Conservation (phyloP, 2,113 vertebrate species). For the Murina feae region DNA sequence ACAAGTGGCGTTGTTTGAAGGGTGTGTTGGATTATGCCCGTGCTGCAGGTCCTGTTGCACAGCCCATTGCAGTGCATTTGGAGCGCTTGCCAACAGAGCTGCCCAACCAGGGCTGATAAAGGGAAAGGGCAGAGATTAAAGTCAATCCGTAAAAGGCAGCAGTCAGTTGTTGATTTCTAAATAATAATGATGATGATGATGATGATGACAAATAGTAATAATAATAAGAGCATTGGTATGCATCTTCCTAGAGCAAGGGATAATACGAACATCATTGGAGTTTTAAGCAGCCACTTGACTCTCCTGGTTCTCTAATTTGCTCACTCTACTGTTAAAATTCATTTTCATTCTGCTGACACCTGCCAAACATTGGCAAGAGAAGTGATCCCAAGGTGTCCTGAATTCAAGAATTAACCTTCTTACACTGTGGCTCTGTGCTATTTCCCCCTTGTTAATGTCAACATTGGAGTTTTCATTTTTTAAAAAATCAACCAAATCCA, state of each 20-base stretch:
- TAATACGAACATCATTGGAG: neutral
- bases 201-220: neutral
- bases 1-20: constrained; percentile 5
- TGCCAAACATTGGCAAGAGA: constrained; percentile 50
- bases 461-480: constrained; percentile 10
- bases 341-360: constrained; percentile 51
- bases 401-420: constrained; percentile 21
- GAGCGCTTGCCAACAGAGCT: neutral
- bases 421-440: constrained; percentile 16
- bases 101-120: neutral
- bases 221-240: neutral
- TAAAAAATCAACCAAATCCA: constrained; percentile 6
- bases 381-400: neutral
- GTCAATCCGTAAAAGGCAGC: neutral
- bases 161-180: neutral
- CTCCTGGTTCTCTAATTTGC: constrained; percentile 34
- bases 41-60: neutral
- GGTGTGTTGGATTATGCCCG: constrained; percentile 36
- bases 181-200: neutral
- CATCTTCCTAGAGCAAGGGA: constrained; percentile 5
- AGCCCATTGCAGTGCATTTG: neutral
- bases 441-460: constrained; percentile 38
- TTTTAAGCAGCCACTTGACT: neutral
- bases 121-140: neutral
- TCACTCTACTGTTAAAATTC: constrained; percentile 27